Evolutionary conservation across 2,113 vertebrate species (phyloP), one percentile per base, ranked within the genome.

Genomic region (Setophaga coronata): DNA sequence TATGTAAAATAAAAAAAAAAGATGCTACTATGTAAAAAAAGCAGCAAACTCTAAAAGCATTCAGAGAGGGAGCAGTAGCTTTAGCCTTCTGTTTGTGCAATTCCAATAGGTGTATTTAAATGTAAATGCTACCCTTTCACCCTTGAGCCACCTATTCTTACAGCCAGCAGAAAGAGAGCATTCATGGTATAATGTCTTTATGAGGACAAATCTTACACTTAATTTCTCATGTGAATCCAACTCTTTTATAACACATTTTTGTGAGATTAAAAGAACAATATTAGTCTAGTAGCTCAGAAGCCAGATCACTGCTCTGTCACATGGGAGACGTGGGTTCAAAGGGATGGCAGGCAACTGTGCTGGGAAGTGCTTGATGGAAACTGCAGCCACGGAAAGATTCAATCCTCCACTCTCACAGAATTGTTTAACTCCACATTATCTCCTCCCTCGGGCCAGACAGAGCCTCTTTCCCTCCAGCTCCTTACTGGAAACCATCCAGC

Each of bases 101-200:
- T 95, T 95, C 97, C 96, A 98, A 97, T 96, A 97, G 91, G 96
- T 95, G 97, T 95, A 97, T 97, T 98, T 98, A 97, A 95, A 98
- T 98, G 97, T 97, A 97, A 98, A 98, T 97, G 94, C 58, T 97
- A 96, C 86, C 97, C 96, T 97, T 97, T 97, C 97, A 98, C 97
- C 97, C 97, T 90, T 88, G 84, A 97, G 96, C 96, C 95, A 97
- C 95, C 96, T 96, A 97, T 97, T 97, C 97, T 97, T 97, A 90
- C 91, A 90, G 87, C 64, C 45, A 95, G 94, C 96, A 97, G 94
- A 97, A 97, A 96, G 90, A 97, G 96, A 97, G 95, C 96, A 97
- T 97, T 98, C 97, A 98, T 97, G 79, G 93, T 90, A 95, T 93
- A 96, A 97, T 93, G 96, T 96, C 96, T 97, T 98, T 97, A 97